Conservation (phyloP, 1,140 invertebrate species). For the Anastatus disparis region DNA sequence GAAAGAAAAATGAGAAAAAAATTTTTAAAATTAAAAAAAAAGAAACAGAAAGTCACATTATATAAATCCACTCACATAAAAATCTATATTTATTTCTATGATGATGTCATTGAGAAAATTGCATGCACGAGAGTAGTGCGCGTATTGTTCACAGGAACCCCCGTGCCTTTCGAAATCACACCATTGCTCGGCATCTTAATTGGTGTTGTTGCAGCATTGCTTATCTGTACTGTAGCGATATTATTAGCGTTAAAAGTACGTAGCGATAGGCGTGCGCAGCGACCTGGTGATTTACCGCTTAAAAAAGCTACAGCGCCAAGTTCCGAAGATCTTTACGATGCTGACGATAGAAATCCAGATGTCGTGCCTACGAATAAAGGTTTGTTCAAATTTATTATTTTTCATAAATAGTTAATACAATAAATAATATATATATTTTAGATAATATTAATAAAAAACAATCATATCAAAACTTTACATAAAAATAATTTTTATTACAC, state of each 20-base stretch:
- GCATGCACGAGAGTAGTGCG: slow-evolving; percentile 51
- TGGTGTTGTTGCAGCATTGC: slow-evolving; percentile 75
- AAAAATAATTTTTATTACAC: no score
- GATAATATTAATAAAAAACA: no score
- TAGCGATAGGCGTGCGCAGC: slow-evolving; percentile 67
- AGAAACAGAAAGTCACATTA: no score
- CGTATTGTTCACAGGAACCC: slow-evolving; percentile 69
- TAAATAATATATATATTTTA: no score
- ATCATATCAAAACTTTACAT: no score
- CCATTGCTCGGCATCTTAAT: slow-evolving; percentile 80
- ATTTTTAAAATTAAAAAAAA: no score
- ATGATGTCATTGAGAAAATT: slow-evolving; percentile 28
- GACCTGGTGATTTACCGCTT: slow-evolving; percentile 73
- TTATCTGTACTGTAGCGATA: slow-evolving; percentile 76
- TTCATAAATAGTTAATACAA: no score
- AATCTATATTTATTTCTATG: no score
- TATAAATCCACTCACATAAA: no score
- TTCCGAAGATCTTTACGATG: slow-evolving; percentile 76
- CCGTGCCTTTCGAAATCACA: slow-evolving; percentile 76
- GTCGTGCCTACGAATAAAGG: slow-evolving; percentile 88
- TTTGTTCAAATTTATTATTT: no score
- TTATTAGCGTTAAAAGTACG: slow-evolving; percentile 76
- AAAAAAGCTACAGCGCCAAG: slow-evolving; percentile 77
- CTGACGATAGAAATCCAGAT: slow-evolving; percentile 86
- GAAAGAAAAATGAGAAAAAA: no score